phyloP scores from a whole-genome alignment of 2,113 vertebrate genomes.

The Lutjanus erythropterus region DNA sequence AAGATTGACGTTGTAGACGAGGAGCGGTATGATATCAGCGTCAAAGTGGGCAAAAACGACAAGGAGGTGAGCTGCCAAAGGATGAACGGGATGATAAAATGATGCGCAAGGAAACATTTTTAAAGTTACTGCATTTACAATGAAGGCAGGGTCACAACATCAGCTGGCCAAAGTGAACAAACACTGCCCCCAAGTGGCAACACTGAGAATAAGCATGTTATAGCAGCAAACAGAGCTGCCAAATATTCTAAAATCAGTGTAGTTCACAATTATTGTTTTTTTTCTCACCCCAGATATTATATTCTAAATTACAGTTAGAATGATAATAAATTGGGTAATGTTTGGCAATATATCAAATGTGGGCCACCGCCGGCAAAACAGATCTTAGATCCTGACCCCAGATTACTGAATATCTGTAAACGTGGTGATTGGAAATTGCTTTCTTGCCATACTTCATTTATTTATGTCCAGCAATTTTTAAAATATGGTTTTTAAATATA shows the following conservation, averaged over 20 bases:
- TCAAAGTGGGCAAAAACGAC: slow-evolving; percentile 75
- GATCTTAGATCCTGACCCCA: background rate
- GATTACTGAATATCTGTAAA: background rate
- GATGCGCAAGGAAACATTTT: background rate
- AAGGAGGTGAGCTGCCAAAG: slow-evolving; percentile 64
- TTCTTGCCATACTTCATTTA: background rate
- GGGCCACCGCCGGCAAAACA: background rate
- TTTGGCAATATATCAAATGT: background rate
- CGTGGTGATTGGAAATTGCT: background rate
- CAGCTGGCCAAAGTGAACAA: background rate
- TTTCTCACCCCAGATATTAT: background rate
- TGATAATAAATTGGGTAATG: background rate
- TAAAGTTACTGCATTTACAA: background rate
- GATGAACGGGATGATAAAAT: background rate
- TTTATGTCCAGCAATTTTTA: background rate
- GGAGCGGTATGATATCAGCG: slow-evolving; percentile 75
- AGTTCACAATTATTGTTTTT: no score
- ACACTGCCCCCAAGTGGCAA: slow-evolving; percentile 39
- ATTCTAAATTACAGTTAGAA: background rate
- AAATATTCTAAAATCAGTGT: background rate
- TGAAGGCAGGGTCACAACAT: background rate
- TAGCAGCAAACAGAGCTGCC: background rate
- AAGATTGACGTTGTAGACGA: slow-evolving; percentile 79
- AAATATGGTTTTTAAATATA: background rate
- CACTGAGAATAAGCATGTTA: background rate